Conservation (phyloP, 2,113 vertebrate genomes). For the Clupea harengus region DNA sequence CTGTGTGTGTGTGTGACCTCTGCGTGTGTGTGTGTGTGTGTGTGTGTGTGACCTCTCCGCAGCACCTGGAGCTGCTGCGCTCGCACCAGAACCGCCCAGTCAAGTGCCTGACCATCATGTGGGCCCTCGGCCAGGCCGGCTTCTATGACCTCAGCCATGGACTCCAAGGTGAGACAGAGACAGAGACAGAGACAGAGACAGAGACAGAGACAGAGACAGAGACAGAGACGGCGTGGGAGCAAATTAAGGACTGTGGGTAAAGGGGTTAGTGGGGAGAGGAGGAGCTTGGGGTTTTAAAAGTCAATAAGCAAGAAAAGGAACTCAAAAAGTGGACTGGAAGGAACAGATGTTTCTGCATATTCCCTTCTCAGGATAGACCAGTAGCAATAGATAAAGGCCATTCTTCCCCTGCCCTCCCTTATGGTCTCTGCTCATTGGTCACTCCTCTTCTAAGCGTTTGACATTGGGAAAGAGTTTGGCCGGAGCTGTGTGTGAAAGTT, state of each 20-base stretch:
- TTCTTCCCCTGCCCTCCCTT: not conserved
- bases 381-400: not conserved
- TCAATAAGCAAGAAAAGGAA: not conserved
- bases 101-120: constrained; percentile 92
- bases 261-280: not conserved
- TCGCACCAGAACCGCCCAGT: constrained; percentile 84
- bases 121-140: constrained; percentile 90
- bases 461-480: not conserved
- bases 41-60: constrained; percentile 13
- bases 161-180: constrained; percentile 76
- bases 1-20: not conserved
- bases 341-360: not conserved
- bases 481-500: not conserved
- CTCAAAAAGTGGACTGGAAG: not conserved
- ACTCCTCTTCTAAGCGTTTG: not conserved
- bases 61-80: constrained; percentile 90
- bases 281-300: not conserved
- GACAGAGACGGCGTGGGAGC: not conserved
- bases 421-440: not conserved
- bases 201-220: not conserved
- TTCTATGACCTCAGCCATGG: constrained; percentile 86
- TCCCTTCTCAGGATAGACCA: not conserved
- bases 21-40: not conserved
- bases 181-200: not conserved
- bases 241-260: not conserved